Evolutionary conservation across 2,888 invertebrate species (phyloP), one percentile per base, ranked within the genome.

Genomic region (Leucophora obtusa): DNA sequence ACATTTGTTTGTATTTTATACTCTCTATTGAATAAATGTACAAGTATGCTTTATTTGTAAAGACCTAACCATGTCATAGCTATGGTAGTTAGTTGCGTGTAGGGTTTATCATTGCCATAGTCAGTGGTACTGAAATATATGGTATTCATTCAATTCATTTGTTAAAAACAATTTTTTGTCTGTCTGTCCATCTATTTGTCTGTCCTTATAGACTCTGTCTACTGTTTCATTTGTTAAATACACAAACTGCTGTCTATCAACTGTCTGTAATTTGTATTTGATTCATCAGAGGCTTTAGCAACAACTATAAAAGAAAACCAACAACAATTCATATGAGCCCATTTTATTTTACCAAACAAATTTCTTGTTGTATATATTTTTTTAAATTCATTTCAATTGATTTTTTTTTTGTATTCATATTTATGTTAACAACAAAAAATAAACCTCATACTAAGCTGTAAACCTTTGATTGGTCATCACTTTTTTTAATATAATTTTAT

Each of bases 161-260:
- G 56, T 70, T 81, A 77, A 78, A 50, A 81, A 78, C 66, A 72
- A 63, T 77, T 72, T 28, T 62, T 56, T 72, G 47, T 82, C 21
- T 21, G 15, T 59, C 14, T 60, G 21, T 68, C 10, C 28, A 7
- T 28, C 7, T 7, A 7, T 28, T 7, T 53, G 68, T 63, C 47
- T 59, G 58, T 63, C 38, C 63, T 38, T 47, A 21, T 35, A 58
- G 56, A 54, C 59, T 60, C 21, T 54, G 60, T 60, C 54, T 78
- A 50, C 66, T 78, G 18, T 76, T 80, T 58, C 72, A 68, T 63
- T 59, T 79, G 75, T 82, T 81, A 82, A 80, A 73, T 82, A 84
- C 81, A 84, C 84, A 85, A 85, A 84, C 84, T 85, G 51, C 85
- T 84, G 86, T 80, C 86, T 86, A 86, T 86, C 86, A 85, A 85